A percentile compares a stretch with the other conserved stretches of the same genome.
Evolutionary conservation across 2,113 vertebrate species (phyloP).

Genomic region (Rhinoptilus africanus): DNA sequence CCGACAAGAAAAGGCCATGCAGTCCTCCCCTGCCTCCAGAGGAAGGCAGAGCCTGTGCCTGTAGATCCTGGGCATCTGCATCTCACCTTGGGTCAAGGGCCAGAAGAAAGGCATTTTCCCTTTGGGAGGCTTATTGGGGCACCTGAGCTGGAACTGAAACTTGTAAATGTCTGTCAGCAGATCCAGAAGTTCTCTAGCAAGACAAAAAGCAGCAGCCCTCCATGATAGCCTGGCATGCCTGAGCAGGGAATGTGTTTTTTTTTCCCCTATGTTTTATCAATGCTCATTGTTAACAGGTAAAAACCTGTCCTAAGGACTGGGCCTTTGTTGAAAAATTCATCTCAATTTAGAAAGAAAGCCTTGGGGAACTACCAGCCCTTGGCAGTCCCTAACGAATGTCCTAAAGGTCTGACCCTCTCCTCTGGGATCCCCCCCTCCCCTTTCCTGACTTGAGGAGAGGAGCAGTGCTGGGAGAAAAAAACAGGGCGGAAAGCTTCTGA

Average conservation of each 20-base stretch:
- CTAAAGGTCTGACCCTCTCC: background rate
- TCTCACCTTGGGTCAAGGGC: background rate
- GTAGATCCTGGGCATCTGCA: fast-evolving
- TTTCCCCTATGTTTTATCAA: background rate
- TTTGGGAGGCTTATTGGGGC: background rate
- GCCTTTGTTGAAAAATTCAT: background rate
- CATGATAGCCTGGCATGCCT: background rate
- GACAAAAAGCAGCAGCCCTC: background rate
- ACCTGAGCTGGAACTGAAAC: background rate
- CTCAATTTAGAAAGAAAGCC: background rate
- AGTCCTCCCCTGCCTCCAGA: fast-evolving
- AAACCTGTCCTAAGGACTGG: background rate
- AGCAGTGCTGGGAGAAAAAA: background rate
- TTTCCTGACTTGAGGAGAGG: background rate
- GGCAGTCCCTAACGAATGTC: background rate
- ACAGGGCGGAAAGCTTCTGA: slow-evolving; percentile 2
- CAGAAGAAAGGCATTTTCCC: background rate
- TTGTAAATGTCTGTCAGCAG: background rate
- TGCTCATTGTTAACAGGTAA: background rate
- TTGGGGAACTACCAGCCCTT: background rate
- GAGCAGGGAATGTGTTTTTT: background rate
- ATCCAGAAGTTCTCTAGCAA: background rate
- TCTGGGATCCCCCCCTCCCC: background rate
- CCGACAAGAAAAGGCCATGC: background rate
- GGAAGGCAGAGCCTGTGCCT: background rate